Base-by-base conservation (phyloP, 1,140 invertebrate species). In the Brevipalpus yothersi region DNA sequence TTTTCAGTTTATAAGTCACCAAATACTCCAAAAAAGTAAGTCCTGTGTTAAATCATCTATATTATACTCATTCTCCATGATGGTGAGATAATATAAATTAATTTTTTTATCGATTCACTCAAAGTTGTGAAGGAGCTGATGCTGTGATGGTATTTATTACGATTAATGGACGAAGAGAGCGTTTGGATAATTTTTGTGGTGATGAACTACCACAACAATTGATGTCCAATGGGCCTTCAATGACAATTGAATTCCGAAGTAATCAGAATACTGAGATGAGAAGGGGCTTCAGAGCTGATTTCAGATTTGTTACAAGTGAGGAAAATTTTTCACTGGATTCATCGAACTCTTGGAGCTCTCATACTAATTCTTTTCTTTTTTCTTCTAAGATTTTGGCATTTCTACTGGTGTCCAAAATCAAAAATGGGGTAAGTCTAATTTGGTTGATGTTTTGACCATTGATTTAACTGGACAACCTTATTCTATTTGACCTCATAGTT, bases 271-370 rank as follows among this genome's bases (percentile, higher is more conserved):
- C 80, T 45, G 80, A 82, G n/a, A 74, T 81, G 68, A 75, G 11
- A 13, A 53, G 79, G 68, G 87, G 87, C 60, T 93, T 92, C 71
- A 81, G 83, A 68, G 85, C 86, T 49, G 79, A 79, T 21, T 93
- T 86, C 72, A 79, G 77, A 62, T 93, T 91, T 72, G 80, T 83
- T 17, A 84, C 86, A 77, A 86, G 88, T 91, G 76, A 81, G 80
- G 78, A 9, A 8, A 45, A 45, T 45, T 17, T 12, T 17, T 45
- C 8, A 3, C 8, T 3, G 8, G 12, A 45, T 15, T 45, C 12
- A 3, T 3, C 2, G 3, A 15, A 15, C 43, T 17, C 12, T 8
- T 15, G 8, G 43, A 15, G 8, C 43, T 45, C 43, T 45, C n/a
- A 4, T 3, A 4, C 12, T 45, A 2, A 4, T 45, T 45, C 43